A percentile compares a stretch with the other conserved stretches of the same genome.
These are phyloP conservation scores for Origma solitaria DNA, from an alignment of 2,113 vertebrate species.

Conservation along the genomic window DNA sequence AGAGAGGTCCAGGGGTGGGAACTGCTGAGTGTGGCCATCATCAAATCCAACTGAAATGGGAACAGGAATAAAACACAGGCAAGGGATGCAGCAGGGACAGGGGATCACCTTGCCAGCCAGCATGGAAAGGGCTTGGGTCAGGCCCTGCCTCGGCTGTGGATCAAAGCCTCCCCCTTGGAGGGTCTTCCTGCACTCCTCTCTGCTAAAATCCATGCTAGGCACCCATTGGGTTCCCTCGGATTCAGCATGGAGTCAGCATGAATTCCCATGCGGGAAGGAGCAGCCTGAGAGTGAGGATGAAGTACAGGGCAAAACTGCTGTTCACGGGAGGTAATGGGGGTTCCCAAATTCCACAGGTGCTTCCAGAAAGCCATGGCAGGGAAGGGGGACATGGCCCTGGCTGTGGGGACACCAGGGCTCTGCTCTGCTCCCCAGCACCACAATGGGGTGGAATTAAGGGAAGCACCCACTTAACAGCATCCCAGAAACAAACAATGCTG, in stretches of 20 bases:
- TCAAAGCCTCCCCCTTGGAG: not conserved
- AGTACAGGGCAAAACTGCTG: not conserved
- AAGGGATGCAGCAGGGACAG: not conserved
- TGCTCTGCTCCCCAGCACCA: not conserved
- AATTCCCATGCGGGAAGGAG: not conserved
- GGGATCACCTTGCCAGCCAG: not conserved
- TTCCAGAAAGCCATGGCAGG: not conserved
- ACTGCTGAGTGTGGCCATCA: not conserved
- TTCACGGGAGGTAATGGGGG: not conserved
- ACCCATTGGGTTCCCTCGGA: rapidly evolving
- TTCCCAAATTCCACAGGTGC: rapidly evolving
- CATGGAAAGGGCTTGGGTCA: rapidly evolving
- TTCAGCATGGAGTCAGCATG: rapidly evolving
- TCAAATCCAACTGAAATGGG: not conserved
- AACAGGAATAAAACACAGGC: not conserved
- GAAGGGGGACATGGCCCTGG: rapidly evolving
- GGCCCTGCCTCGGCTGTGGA: not conserved
- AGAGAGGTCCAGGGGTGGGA: not conserved
- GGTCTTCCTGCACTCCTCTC: rapidly evolving
- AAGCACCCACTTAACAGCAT: not conserved
- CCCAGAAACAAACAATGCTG: not conserved
- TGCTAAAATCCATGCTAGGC: rapidly evolving
- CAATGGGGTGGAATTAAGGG: rapidly evolving
- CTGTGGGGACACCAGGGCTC: not conserved
- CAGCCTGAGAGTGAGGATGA: not conserved